Evolutionary conservation across 1,140 invertebrate genomes (phyloP).

Genomic region (Lycorma delicatula): DNA sequence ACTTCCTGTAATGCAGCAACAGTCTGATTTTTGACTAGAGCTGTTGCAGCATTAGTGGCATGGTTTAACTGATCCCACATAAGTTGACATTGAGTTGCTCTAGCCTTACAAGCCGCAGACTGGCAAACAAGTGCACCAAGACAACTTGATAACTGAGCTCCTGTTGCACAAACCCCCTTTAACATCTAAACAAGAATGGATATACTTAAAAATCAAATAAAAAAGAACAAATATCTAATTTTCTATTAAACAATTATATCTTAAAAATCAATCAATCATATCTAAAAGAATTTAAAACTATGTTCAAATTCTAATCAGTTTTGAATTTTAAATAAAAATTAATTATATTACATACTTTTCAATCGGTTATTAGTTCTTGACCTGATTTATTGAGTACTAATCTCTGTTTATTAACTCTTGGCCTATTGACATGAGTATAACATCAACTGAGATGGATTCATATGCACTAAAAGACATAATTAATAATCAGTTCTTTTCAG

Average conservation of each 20-base stretch:
- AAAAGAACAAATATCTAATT: not conserved
- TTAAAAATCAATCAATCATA: not conserved
- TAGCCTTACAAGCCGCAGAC: constrained; percentile 42
- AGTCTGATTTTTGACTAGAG: constrained; percentile 22
- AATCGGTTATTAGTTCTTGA: no score
- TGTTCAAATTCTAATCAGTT: no score
- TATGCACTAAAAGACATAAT: no score
- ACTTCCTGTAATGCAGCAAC: constrained; percentile 49
- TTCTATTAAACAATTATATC: not conserved
- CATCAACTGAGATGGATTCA: no score
- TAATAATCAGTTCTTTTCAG: no score
- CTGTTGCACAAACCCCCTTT: constrained; percentile 49
- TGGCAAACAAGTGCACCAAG: constrained; percentile 44
- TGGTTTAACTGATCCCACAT: constrained; percentile 49
- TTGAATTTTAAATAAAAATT: no score
- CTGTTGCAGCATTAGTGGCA: constrained; percentile 23
- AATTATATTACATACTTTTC: no score
- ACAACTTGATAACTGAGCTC: constrained; percentile 46
- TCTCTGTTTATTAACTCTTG: no score
- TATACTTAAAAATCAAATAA: not conserved
- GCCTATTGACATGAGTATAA: no score
- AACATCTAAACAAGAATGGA: constrained; percentile 41
- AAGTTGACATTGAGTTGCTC: constrained; percentile 45
- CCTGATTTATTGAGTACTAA: no score
- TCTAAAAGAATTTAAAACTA: no score